Conservation (phyloP, 2,888 invertebrate species). For the Leptopilina myrica region DNA sequence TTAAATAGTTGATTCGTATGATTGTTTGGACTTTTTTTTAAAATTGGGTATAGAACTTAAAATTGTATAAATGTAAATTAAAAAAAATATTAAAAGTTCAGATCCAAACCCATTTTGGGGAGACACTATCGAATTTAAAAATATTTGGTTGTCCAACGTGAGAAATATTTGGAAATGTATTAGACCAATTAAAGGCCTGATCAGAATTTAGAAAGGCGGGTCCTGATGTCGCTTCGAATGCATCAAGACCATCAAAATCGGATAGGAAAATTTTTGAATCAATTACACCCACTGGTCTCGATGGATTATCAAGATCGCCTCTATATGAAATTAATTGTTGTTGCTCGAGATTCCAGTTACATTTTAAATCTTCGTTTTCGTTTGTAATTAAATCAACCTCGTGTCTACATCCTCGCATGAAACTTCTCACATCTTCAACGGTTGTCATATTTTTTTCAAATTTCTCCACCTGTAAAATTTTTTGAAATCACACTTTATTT, state of each 20-base stretch:
- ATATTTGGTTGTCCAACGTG: constrained; percentile 87
- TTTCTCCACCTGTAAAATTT: constrained; percentile 15
- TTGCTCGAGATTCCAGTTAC: constrained; percentile 35
- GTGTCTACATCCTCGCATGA: constrained; percentile 77
- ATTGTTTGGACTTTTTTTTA: no score
- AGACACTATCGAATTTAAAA: constrained; percentile 83
- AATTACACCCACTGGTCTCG: constrained; percentile 78
- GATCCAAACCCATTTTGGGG: constrained; percentile 81
- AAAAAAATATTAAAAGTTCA: constrained; percentile 48
- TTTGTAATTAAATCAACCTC: constrained; percentile 43
- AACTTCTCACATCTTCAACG: constrained; percentile 78
- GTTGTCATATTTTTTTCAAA: constrained; percentile 78
- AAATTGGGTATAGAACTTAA: background rate
- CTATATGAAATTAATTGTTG: constrained; percentile 64
- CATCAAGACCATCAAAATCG: constrained; percentile 69
- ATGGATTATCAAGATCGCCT: constrained; percentile 67
- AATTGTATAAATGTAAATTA: background rate
- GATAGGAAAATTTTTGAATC: constrained; percentile 79
- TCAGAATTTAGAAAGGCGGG: constrained; percentile 67
- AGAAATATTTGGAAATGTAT: constrained; percentile 80
- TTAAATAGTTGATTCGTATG: no score
- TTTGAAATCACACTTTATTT: no score
- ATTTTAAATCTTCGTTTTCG: constrained; percentile 46
- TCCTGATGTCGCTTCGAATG: constrained; percentile 72
- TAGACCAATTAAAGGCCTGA: constrained; percentile 87